These are phyloP conservation scores for Megastigmus dorsalis DNA, from an alignment of 2,888 invertebrate genomes.

Conservation along the genomic window DNA sequence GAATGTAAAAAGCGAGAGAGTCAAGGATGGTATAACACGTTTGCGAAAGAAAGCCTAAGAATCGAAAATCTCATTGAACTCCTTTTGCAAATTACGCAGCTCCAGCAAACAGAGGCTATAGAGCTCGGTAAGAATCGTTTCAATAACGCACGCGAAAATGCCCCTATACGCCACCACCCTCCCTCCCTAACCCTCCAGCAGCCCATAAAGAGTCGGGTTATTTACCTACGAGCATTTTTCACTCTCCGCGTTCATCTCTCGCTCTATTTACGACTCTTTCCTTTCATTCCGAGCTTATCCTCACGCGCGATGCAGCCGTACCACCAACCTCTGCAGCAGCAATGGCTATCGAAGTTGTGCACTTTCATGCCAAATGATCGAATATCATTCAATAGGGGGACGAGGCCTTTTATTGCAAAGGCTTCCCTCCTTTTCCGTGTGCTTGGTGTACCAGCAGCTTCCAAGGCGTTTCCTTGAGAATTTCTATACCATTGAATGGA, in stretches of 20 bases:
- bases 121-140: constrained; percentile 33
- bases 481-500: constrained; percentile 10
- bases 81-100: constrained; percentile 1
- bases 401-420: constrained; percentile 35
- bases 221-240: constrained; percentile 18
- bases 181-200: too few relatives aligned
- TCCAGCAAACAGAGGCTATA: neutral
- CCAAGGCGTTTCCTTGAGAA: constrained; percentile 29
- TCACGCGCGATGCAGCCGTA: too few relatives aligned
- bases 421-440: constrained; percentile 18
- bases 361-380: constrained; percentile 48
- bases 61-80: constrained; percentile 14
- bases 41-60: too few relatives aligned
- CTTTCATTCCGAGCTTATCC: neutral
- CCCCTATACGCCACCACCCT: too few relatives aligned
- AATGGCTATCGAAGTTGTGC: constrained; percentile 18
- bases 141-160: constrained; percentile 21
- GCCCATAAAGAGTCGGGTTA: neutral
- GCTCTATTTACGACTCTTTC: constrained; percentile 23
- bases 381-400: constrained; percentile 39
- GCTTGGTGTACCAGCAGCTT: too few relatives aligned
- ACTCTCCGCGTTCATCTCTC: neutral
- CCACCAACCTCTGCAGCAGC: neutral
- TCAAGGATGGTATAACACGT: too few relatives aligned
- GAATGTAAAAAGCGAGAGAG: too few relatives aligned